Evolutionary conservation across 2,797 vertebrate species (phyloP), one percentile per base, ranked within the genome.

Genomic region (Scyliorhinus canicula): DNA sequence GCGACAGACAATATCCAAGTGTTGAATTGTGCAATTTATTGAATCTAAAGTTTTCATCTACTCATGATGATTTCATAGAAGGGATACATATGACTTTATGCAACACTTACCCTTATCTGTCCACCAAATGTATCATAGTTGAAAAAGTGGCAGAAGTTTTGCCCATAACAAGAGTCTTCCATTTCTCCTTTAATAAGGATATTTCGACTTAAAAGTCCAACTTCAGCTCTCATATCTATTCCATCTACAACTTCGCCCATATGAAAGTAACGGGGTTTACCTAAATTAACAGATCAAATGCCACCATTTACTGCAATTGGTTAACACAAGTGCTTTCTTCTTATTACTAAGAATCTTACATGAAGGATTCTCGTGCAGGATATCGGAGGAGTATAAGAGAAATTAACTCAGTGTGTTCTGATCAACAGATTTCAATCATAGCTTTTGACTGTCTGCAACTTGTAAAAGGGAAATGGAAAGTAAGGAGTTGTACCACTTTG

Each of bases 31-130:
- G 28, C 52, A 88, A 57, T 35, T n/a, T 88, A 88, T 16, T 85
- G 47, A 90, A 21, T 7, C 35, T 8, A 90, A 90, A 35, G 14
- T 84, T 6, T 55, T 19, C 35, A 24, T 91, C 24, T 63, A n/a
- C 19, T 63, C 60, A 8, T 63, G 11, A 55, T 57, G 55, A 88
- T n/a, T 31, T 57, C 16, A 16, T n/a, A n/a, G 24, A 69, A 93
- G 26, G 1, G 1, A 28, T 44, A 9, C 19, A 55, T 35, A 71
- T 35, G 14, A 74, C 1, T 47, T 74, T 74, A 52, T 35, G 31
- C 65, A 93, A 67, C 0, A 96, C 96, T 97, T 95, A 97, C 97
- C 96, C 96, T 96, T 95, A 96, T 96, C 65, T 96, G 95, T 67
- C 96, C 95, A 96, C 96, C 95, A 1, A 97, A 96, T 0, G 95